A percentile compares a stretch with the other conserved stretches of the same genome.
phyloP scores from a whole-genome alignment of 2,888 invertebrate species.

The Tipula unca region DNA sequence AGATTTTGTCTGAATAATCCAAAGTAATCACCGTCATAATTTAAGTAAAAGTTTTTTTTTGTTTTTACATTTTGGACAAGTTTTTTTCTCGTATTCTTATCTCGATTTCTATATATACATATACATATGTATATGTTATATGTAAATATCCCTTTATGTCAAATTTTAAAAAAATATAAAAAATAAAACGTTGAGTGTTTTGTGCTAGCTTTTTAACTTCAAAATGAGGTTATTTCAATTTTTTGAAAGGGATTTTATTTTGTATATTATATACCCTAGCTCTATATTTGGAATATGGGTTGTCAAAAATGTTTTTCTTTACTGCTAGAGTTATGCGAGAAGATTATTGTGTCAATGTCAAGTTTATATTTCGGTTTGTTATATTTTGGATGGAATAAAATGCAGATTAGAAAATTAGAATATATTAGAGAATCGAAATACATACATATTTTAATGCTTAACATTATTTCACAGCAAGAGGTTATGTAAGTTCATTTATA shows the following conservation, averaged over 20 bases:
- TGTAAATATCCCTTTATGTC: slow-evolving; percentile 14
- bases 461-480: neutral
- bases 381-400: neutral
- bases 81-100: neutral
- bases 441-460: neutral
- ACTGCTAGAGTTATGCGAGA: neutral
- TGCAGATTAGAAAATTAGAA: neutral
- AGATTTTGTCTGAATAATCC: slow-evolving; percentile 8
- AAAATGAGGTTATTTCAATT: neutral
- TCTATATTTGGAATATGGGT: neutral
- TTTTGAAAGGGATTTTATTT: neutral
- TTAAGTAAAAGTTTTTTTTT: neutral
- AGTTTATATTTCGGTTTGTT: neutral
- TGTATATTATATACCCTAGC: neutral
- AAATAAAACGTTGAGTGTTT: neutral
- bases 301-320: neutral
- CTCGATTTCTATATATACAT: neutral
- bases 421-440: neutral
- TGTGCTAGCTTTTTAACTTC: neutral
- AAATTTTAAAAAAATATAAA: too few species aligned
- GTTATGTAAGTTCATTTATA: neutral
- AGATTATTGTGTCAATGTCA: slow-evolving; percentile 8
- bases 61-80: neutral
- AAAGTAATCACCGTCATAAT: neutral
- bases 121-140: neutral